Evolutionary conservation across 2,888 invertebrate species (phyloP).

Genomic region (Cataglyphis albicans): DNA sequence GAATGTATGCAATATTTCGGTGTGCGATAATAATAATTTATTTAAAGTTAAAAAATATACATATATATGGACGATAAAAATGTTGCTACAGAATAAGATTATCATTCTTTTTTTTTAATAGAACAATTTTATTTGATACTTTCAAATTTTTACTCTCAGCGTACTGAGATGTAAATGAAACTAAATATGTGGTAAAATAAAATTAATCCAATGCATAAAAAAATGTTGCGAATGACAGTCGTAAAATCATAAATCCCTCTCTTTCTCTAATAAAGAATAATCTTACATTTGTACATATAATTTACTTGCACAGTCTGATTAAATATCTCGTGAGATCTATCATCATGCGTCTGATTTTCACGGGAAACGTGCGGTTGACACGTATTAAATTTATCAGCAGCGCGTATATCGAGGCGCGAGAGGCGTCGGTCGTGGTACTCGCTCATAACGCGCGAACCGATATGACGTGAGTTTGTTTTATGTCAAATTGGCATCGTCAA

Average conservation of each 20-base stretch:
- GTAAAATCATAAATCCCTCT: background rate
- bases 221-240: background rate
- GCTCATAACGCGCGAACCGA: slow-evolving; percentile 28
- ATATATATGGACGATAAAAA: no score
- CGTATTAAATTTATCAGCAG: slow-evolving; percentile 53
- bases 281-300: slow-evolving; percentile 35
- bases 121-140: background rate
- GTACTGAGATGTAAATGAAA: background rate
- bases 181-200: background rate
- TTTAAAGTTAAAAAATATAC: background rate
- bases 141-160: background rate
- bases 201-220: background rate
- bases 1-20: background rate
- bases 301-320: slow-evolving; percentile 20
- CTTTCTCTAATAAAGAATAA: background rate
- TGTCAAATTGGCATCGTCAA: slow-evolving; percentile 47
- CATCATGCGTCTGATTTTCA: slow-evolving; percentile 42
- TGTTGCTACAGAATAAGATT: no score
- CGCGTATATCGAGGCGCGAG: slow-evolving; percentile 37
- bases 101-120: no score
- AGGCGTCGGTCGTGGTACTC: slow-evolving; percentile 33
- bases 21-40: background rate
- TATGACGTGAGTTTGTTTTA: slow-evolving; percentile 51
- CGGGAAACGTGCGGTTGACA: slow-evolving; percentile 40
- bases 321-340: slow-evolving; percentile 41